Base-by-base conservation (phyloP, 2,113 vertebrate species). In the Psephotus haematonotus region DNA sequence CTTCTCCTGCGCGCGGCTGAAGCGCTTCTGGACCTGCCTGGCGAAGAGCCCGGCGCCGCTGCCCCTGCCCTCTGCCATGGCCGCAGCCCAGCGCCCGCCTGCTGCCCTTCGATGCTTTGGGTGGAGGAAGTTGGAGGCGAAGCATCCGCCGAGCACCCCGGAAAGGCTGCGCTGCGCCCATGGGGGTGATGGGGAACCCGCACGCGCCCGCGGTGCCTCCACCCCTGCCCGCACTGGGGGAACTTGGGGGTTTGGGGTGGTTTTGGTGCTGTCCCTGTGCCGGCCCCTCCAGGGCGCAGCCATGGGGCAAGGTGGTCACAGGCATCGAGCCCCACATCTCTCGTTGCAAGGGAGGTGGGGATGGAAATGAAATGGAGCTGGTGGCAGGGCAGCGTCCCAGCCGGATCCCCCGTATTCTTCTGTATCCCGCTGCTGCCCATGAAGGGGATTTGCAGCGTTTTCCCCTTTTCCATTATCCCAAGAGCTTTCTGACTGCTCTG, bases 1-100 rank as follows among this genome's bases (percentile, higher is more conserved):
- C 57, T 99, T 99, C 97, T 99, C 99, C 96, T 99, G 99, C 43
- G 99, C 98, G 29, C 99, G 98, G 97, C 98, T 99, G 94, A 99
- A 97, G 80, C 83, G 98, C 82, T 99, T 98, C 95, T 99, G 99
- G 94, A 99, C 95, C 87, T 98, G 98, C 97, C 98, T 99, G 67
- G 99, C 98, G 80, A 99, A 99, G 50, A 98, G 98, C 47, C 98
- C 98, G 1, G 98, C 98, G 10, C 98, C 91, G 46, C 98, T 98
- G 1, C 98, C 88, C 95, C 97, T 98, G 92, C 98, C 97, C 63
- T 99, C 99, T 5, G 99, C 98, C 99, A 99, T 99, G 74, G 96
- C 97, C 92, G 90, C 29, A 3, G 70, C 85, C 76, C 15, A 7
- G 37, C 41, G 78, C 85, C 91, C 50, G 33, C 27, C 7, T 6